Evolutionary conservation across 2,113 vertebrate species (phyloP).

Genomic region (Dromaius novaehollandiae): DNA sequence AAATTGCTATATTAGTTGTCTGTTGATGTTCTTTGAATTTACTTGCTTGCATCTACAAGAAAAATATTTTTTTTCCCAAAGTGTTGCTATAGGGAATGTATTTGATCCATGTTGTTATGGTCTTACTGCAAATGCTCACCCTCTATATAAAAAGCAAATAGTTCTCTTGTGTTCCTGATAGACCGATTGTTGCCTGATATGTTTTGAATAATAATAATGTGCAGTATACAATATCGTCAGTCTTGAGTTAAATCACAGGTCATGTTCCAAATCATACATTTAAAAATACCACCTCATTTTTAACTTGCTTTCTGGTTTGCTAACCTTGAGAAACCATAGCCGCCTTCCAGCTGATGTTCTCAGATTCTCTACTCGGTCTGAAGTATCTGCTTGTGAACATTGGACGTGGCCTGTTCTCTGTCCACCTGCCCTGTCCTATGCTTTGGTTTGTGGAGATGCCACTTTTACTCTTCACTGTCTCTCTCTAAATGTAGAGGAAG

Average conservation of each 20-base stretch:
- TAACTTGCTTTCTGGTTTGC: not conserved
- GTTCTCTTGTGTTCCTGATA: not conserved
- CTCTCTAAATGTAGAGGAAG: not conserved
- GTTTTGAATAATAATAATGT: not conserved
- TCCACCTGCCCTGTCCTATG: not conserved
- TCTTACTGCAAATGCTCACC: not conserved
- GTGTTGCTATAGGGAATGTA: not conserved
- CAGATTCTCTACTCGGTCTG: not conserved
- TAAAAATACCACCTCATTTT: not conserved
- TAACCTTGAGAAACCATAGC: not conserved
- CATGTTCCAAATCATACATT: not conserved
- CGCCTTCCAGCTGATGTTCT: not conserved
- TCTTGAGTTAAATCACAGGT: not conserved
- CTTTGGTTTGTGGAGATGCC: not conserved
- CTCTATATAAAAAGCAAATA: not conserved
- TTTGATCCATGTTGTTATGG: not conserved
- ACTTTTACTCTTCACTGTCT: not conserved
- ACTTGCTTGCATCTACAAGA: not conserved
- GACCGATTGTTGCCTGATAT: not conserved
- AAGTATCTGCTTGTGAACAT: not conserved
- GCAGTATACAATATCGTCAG: not conserved
- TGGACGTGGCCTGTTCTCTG: not conserved
- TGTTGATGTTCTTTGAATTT: fast-evolving
- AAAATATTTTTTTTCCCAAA: not conserved
- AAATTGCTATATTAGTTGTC: not conserved